Evolutionary conservation across 2,797 vertebrate genomes (phyloP), one percentile per base, ranked within the genome.

Genomic region (Hafferia zeledoni): DNA sequence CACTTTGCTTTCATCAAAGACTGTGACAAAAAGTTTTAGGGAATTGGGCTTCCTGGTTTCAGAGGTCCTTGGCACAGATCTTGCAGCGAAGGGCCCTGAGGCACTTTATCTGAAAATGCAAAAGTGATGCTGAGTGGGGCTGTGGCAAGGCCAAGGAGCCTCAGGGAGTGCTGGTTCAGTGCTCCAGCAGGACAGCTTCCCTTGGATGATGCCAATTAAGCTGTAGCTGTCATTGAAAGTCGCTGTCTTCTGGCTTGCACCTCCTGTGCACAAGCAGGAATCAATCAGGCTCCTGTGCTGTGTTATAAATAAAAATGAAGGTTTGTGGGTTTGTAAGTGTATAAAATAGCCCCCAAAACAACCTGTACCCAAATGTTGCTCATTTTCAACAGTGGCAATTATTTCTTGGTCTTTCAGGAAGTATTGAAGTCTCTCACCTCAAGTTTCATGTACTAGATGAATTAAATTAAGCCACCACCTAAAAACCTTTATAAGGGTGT

Each of bases 141-240:
- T 2, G 14, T 84, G 79, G 94, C 92, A 65, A 81, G 89, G 89
- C 94, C 81, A 78, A 70, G 82, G 78, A 82, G 89, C 91, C 87
- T 52, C 83, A 22, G 87, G 94, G 89, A 95, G 46, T 41, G 84
- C 78, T 91, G 91, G 88, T 89, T 97, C 83, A 94, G 78, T 94
- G 90, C 87, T 90, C 94, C 78, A 49, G 69, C 63, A 84, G 87
- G 92, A 67, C 87, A 91, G 82, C 61, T 88, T 91, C 59, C 70
- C 56, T 81, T 82, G 83, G 74, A 89, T 95, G 92, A 75, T 89
- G 88, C 94, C 96, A 96, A 92, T 95, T 95, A 95, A 96, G 92
- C 95, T 91, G 87, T 95, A 95, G 93, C 94, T 97, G 95, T 95
- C 93, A 91, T 91, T 93, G 92, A 75, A 71, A 91, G 84, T 65